Percentiles rank a stretch among this genome's conserved stretches.
Evolutionary conservation across 2,888 invertebrate species (phyloP).

Genomic region (Philereme vetulata): DNA sequence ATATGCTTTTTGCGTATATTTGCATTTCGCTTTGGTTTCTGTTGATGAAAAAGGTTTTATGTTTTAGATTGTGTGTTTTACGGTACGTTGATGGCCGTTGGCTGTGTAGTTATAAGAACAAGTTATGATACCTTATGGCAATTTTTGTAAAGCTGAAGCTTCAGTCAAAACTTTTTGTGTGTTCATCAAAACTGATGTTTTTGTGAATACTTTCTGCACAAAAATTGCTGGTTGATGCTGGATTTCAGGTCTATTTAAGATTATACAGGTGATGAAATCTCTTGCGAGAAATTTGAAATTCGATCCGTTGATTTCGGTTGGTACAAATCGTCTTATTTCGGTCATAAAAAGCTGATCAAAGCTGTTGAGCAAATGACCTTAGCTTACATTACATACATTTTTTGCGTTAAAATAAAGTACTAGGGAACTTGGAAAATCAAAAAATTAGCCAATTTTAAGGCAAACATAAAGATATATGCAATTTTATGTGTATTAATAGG

Average conservation of each 20-base stretch:
- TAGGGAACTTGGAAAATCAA: too few species aligned
- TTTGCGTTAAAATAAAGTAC: too few species aligned
- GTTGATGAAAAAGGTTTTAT: constrained; percentile 31
- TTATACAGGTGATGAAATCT: too few species aligned
- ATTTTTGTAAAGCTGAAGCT: constrained; percentile 16
- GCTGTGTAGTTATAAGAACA: constrained; percentile 18
- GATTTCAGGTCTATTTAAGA: background rate
- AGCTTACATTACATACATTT: too few species aligned
- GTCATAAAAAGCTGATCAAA: too few species aligned
- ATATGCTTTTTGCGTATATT: constrained; percentile 34
- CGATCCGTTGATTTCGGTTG: too few species aligned
- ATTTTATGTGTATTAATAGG: too few species aligned
- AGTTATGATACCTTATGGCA: constrained; percentile 12
- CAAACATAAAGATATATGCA: too few species aligned
- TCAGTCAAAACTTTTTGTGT: constrained; percentile 17
- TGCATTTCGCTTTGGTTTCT: constrained; percentile 34
- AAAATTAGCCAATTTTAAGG: too few species aligned
- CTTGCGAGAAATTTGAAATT: too few species aligned
- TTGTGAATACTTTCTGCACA: background rate
- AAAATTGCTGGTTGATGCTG: background rate
- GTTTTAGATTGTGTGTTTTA: constrained; percentile 22
- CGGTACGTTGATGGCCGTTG: constrained; percentile 21
- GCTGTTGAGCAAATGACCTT: too few species aligned
- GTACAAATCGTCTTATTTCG: too few species aligned
- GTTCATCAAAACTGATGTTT: constrained; percentile 8